Evolutionary conservation across 2,113 vertebrate genomes (phyloP), one percentile per base, ranked within the genome.

Genomic region (Grus americana): DNA sequence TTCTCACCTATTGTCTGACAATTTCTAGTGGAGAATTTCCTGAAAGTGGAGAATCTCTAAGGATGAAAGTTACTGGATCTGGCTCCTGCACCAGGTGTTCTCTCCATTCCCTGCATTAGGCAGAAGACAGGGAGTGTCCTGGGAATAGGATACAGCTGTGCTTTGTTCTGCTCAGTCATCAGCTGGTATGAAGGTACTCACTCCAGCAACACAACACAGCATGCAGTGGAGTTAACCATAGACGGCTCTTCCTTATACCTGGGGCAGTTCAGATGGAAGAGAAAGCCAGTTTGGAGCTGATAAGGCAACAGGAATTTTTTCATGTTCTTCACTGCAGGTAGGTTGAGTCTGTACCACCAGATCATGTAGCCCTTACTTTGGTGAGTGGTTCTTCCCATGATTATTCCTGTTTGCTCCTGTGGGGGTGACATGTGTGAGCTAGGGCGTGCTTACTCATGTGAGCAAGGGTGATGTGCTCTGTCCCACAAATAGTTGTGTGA

Each of bases 121-220:
- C 68, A 86, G 71, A 91, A 90, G 63, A 80, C 68, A 92, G 79
- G 52, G 46, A 63, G 14, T 44, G 30, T 79, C 68, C 47, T 94
- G 72, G 73, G 75, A 86, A 79, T 61, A 65, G 29, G 38, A 57
- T 82, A 42, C 91, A 95, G 58, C 73, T 96, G 70, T 70, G 83
- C 22, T 92, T 90, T 85, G n/a, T 57, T 92, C 84, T 86, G 54
- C 86, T 88, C 73, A 58, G 57, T 93, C n/a, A 12, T 86, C 80
- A 94, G 83, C 86, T 91, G 83, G 40, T 92, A 72, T 23, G 91
- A 79, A 75, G 61, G 52, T 65, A 65, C 58, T 72, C 0, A 0
- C 61, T 81, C 30, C 32, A 79, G 63, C 61, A 85, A 61, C 57
- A 40, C 75, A 73, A 54, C 26, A 83, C 34, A 82, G 61, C 90